Percentiles rank a stretch among this genome's conserved stretches.
Evolutionary conservation across 2,888 invertebrate species (phyloP).

Genomic region (Noctua comes): DNA sequence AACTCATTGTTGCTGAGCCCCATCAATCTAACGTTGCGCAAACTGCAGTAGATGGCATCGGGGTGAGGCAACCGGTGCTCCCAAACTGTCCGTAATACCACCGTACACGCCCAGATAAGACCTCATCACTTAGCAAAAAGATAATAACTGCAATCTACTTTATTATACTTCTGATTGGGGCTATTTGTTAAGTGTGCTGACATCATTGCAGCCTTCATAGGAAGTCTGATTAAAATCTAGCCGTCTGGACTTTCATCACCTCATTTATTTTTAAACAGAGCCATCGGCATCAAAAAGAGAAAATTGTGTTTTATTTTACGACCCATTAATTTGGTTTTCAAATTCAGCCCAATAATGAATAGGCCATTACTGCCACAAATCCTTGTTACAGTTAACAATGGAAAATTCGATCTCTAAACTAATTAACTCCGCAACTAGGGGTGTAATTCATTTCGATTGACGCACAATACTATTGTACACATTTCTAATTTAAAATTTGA

Average conservation of each 20-base stretch:
- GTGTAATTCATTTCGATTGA: slow-evolving; percentile 73
- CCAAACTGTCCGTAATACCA: slow-evolving; percentile 60
- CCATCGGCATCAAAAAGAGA: background rate
- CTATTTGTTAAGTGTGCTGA: slow-evolving; percentile 55
- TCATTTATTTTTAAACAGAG: slow-evolving; percentile 26
- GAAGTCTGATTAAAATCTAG: slow-evolving; percentile 30
- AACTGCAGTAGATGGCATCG: slow-evolving; percentile 60
- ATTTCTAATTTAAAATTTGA: slow-evolving; percentile 80
- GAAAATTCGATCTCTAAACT: slow-evolving; percentile 69
- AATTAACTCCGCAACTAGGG: slow-evolving; percentile 74
- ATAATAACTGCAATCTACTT: slow-evolving; percentile 64
- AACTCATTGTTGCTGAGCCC: slow-evolving; percentile 68
- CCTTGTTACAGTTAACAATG: slow-evolving; percentile 63
- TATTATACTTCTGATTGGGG: slow-evolving; percentile 56
- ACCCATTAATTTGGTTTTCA: slow-evolving; percentile 45
- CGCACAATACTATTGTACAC: slow-evolving; percentile 74
- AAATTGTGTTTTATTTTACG: slow-evolving; percentile 22
- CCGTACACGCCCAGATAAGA: slow-evolving; percentile 60
- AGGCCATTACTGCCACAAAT: slow-evolving; percentile 35
- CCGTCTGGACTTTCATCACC: slow-evolving; percentile 29
- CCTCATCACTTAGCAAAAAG: slow-evolving; percentile 60
- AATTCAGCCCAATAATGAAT: slow-evolving; percentile 39
- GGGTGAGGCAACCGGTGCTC: slow-evolving; percentile 67
- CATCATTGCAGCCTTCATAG: slow-evolving; percentile 36
- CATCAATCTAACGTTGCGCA: slow-evolving; percentile 75